Evolutionary conservation across 1,140 invertebrate genomes (phyloP), one percentile per base, ranked within the genome.

Genomic region (Acromyrmex echinatior): DNA sequence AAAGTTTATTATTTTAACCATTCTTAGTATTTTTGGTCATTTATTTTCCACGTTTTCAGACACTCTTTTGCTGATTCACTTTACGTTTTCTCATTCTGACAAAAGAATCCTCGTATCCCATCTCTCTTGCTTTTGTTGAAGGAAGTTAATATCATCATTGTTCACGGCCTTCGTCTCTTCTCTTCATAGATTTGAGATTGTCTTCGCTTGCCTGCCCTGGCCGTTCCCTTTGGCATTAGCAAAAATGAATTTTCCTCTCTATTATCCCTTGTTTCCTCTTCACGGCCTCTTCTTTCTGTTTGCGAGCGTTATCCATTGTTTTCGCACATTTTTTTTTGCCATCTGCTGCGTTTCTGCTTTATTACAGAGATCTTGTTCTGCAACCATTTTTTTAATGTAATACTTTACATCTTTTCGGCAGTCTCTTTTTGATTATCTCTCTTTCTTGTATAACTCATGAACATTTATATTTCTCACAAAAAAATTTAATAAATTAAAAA

Each of bases 201-300:
- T 84, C 80, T 76, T 84, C 45, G 80, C 70, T 74, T 35, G 56
- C 56, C 56, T 62, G 58, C 80, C 18, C 56, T 53, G 56, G 80
- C 39, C 56, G 39, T 84, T 74, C 56, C 39, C 80, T 84, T 84
- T 84, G 71, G 80, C 70, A 58, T 58, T 39, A 84, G 80, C 51
- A 84, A 71, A 84, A 84, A 84, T 84, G 80, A 84, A 84, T 84
- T 84, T 84, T 76, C 39, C 80, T 84, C 80, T 84, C 70, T 84
- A 76, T 84, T 84, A 74, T 84, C 39, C 21, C 80, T 49, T 74
- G 39, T 74, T 84, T 84, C 39, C 56, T 58, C 70, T 84, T 84
- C 56, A 84, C 70, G 14, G n/a, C n/a, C 62, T 39, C 31, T 65
- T 73, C 79, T 74, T 62, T 74, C 80, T 62, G 25, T 51, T 74